A percentile compares a stretch with the other conserved stretches of the same genome.
Conservation (phyloP, 2,888 invertebrate species). For the Troilus luridus region DNA sequence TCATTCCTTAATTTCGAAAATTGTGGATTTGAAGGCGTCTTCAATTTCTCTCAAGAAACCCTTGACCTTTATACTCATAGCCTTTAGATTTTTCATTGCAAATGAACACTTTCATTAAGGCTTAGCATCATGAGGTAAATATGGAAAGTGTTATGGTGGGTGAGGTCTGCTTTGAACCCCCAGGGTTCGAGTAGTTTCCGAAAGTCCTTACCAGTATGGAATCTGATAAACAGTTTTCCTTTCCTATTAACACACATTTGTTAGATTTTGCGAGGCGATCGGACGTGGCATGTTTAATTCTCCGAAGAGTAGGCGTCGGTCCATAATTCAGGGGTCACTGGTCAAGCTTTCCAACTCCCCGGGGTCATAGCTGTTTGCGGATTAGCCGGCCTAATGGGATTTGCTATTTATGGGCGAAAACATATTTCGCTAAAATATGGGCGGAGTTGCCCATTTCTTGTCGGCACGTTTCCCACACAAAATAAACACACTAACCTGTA, state of each 20-base stretch:
- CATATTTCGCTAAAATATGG: conserved; percentile 8
- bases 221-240: conserved; percentile 20
- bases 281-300: conserved; percentile 30
- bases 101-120: neutral
- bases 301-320: conserved; percentile 3
- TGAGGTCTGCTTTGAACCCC: neutral
- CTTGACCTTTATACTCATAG: neutral
- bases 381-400: neutral
- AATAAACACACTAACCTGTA: neutral
- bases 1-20: no score
- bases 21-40: no score
- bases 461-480: neutral
- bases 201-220: neutral
- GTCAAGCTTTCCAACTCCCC: conserved; percentile 8
- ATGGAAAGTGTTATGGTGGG: neutral
- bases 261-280: neutral
- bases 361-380: neutral
- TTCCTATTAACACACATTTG: conserved; percentile 26
- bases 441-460: neutral
- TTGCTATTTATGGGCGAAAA: conserved; percentile 28
- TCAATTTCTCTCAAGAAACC: neutral
- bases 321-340: neutral
- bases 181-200: neutral
- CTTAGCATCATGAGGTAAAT: neutral
- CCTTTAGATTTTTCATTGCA: neutral